Conservation (phyloP, 2,888 invertebrate genomes). For the Margaritifera margaritifera region DNA sequence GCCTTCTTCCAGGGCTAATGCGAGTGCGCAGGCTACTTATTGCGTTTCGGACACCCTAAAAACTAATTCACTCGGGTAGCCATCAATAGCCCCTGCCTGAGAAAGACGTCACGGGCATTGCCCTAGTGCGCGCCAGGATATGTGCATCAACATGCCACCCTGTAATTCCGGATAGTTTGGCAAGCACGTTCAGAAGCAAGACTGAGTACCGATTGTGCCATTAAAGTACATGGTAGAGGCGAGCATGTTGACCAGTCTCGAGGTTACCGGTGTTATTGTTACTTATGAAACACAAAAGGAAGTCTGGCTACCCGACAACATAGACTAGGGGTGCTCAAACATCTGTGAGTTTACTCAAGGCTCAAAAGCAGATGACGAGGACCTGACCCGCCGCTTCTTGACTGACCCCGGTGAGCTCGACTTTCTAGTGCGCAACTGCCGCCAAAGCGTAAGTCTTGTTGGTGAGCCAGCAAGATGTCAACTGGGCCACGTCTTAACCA, state of each 20-base stretch:
- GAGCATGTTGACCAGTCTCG: not conserved
- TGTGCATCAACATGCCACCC: not conserved
- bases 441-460: not conserved
- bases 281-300: not conserved
- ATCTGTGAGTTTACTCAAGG: not conserved
- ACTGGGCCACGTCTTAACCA: not conserved
- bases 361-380: not conserved
- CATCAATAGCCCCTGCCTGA: not conserved
- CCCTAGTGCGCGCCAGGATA: not conserved
- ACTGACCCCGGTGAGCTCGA: conserved; percentile 1
- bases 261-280: not conserved
- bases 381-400: not conserved
- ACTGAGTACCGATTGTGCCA: not conserved
- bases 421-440: too few species aligned
- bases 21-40: not conserved
- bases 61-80: too few species aligned
- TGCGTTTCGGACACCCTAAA: not conserved
- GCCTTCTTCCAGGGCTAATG: not conserved
- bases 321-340: not conserved
- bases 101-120: not conserved
- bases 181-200: not conserved
- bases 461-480: not conserved
- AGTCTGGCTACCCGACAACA: not conserved
- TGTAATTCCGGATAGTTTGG: not conserved
- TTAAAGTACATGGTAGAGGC: not conserved